Base-by-base conservation (phyloP, 1,140 invertebrate species). In the Schlechtendalia chinensis region DNA sequence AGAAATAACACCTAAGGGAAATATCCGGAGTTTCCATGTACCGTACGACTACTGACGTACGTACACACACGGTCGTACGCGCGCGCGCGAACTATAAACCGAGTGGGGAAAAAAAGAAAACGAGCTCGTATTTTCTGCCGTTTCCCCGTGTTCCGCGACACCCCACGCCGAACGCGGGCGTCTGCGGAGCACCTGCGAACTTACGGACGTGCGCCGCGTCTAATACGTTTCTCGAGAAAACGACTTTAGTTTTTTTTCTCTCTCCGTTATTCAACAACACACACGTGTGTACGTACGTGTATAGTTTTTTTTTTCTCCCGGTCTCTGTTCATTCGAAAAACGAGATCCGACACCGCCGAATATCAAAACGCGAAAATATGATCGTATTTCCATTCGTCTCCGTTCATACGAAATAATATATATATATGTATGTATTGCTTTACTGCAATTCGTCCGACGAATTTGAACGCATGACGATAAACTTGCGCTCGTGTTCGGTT, bases 1-100 rank as follows among this genome's bases (percentile, higher is more conserved):
- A 27, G 58, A 79, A n/a, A 79, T 61, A 79, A 79, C 58, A 79
- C 75, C 75, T 79, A 79, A 79, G 75, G 75, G 75, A 79, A 79
- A 79, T 79, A 79, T 79, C 56, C 22, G 61, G n/a, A 22, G 58
- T 50, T 79, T 79, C 58, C 58, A 8, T 24, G 22, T 19, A n/a
- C 22, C 8, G 32, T 8, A 8, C 32, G 3, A 39, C 32, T n/a
- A n/a, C n/a, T n/a, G 45, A 32, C 10, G 12, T 19, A 45, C 8
- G 39, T 14, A n/a, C 16, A 29, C 27, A 67, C 16, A 69, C 39
- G 10, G 17, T 27, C 11, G 19, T 5, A n/a, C n/a, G n/a, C 39
- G 39, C 39, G 39, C 27, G 27, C 47, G 50, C 16, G 58, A 47
- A 47, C 22, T 32, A 4, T 32, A 4, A 79, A 39, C 39, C 22